Conservation (phyloP, 2,797 vertebrate genomes). For the Pangasius macronema region DNA sequence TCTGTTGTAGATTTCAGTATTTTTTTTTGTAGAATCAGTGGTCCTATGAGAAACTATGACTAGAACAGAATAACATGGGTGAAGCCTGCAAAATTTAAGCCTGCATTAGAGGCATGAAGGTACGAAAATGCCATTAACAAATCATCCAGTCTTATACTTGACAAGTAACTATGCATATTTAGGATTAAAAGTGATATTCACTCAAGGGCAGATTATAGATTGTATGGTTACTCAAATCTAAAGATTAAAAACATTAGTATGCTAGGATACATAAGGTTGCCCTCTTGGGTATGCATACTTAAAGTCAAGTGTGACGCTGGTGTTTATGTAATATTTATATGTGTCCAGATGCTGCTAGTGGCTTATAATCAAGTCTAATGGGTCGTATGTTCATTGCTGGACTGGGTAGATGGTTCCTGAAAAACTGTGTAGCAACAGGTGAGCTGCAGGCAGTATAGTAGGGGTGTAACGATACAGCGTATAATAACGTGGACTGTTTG, state of each 20-base stretch:
- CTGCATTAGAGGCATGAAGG: background rate
- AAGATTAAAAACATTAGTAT: background rate
- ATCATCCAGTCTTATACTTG: background rate
- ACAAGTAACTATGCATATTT: background rate
- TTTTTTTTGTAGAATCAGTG: background rate
- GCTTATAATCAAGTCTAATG: constrained; percentile 2
- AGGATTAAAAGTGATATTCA: background rate
- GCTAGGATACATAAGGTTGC: background rate
- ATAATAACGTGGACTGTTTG: background rate
- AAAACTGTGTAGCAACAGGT: background rate
- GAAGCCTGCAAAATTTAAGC: background rate
- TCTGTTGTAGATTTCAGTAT: background rate
- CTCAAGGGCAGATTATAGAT: background rate
- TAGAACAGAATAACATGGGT: background rate
- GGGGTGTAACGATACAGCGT: background rate
- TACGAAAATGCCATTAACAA: constrained; percentile 16
- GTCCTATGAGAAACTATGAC: background rate
- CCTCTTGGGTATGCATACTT: background rate
- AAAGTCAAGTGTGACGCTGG: background rate
- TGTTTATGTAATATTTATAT: constrained; percentile 16
- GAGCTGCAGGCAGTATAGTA: background rate
- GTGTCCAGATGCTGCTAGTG: constrained; percentile 37
- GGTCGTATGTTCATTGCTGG: background rate
- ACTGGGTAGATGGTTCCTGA: background rate
- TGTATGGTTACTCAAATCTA: background rate